Evolutionary conservation across 2,888 invertebrate species (phyloP), one percentile per base, ranked within the genome.

Genomic region (Pyrgus malvae): DNA sequence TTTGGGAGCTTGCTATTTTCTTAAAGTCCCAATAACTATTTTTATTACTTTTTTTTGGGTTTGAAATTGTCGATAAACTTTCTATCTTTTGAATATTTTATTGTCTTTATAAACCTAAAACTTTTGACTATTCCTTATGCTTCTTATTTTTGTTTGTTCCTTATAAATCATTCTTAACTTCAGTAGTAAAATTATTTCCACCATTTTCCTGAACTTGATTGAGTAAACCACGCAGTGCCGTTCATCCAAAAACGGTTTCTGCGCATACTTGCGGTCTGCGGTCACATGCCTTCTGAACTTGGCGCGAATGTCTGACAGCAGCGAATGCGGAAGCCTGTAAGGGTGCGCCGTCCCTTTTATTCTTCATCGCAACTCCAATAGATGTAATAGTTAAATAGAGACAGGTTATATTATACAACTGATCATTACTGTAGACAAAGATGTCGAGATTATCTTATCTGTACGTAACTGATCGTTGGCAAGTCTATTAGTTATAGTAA

Each of bases 291-390:
- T 62, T 61, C 66, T 65, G 61, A 60, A 64, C 61, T 62, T 60
- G 61, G 60, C 56, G 42, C 58, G 53, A 54, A 60, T 59, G 17
- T 33, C 21, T 45, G 57, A 62, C 57, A 42, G 57, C 65, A 61
- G 61, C 61, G 61, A 64, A 69, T 62, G 69, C 70, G 74, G 74
- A 72, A 72, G 70, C 63, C 69, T 55, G 67, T 63, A 68, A 66
- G 59, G 64, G 49, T 25, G 42, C 49, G 51, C 57, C 51, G 53
- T 66, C 59, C 55, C 61, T 55, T 57, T 59, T 49, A 57, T 57
- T 56, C 56, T 57, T 56, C 55, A 59, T 60, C 56, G 56, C 55
- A 59, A 51, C 57, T 9, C 17, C 7, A 38, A 21, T n/a, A 38
- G n/a, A 37, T 37, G 14, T 37, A 17, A 38, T 19, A 17, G 38